phyloP scores from a whole-genome alignment of 2,113 vertebrate genomes.

The Sula dactylatra region DNA sequence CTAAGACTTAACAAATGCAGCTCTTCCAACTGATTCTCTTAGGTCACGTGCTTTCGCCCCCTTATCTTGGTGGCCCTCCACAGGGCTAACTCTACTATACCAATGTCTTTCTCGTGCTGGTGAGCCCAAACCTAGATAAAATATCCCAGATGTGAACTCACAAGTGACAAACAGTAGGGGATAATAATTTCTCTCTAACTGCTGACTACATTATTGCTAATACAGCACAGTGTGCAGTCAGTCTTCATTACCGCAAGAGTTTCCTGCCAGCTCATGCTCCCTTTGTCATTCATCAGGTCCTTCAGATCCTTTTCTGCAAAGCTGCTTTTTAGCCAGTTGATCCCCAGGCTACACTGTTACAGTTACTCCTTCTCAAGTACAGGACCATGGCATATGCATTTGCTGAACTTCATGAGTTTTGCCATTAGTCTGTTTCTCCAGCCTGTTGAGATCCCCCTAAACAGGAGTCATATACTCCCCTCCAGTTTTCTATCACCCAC shows the following conservation, averaged over 20 bases:
- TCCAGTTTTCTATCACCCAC: background rate
- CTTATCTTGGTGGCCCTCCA: background rate
- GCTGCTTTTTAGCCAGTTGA: background rate
- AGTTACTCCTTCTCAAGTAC: background rate
- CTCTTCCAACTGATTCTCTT: background rate
- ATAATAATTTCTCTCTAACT: background rate
- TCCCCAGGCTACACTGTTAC: background rate
- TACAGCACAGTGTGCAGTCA: fast-evolving
- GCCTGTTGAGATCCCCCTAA: background rate
- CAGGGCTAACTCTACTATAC: background rate
- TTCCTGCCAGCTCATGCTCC: background rate
- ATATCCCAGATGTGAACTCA: background rate
- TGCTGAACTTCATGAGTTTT: background rate
- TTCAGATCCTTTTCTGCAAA: background rate
- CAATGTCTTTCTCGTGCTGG: background rate
- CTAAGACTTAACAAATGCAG: background rate
- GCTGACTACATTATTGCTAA: background rate
- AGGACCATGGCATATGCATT: background rate
- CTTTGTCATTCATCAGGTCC: background rate
- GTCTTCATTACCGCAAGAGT: background rate
- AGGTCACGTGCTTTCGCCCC: fast-evolving
- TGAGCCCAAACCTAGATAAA: background rate
- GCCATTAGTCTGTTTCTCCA: background rate
- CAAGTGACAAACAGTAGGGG: background rate
- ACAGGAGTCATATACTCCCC: background rate